Percentiles rank a stretch among this genome's conserved stretches.
Conservation (phyloP, 2,888 invertebrate genomes). For the Odontothrips loti region DNA sequence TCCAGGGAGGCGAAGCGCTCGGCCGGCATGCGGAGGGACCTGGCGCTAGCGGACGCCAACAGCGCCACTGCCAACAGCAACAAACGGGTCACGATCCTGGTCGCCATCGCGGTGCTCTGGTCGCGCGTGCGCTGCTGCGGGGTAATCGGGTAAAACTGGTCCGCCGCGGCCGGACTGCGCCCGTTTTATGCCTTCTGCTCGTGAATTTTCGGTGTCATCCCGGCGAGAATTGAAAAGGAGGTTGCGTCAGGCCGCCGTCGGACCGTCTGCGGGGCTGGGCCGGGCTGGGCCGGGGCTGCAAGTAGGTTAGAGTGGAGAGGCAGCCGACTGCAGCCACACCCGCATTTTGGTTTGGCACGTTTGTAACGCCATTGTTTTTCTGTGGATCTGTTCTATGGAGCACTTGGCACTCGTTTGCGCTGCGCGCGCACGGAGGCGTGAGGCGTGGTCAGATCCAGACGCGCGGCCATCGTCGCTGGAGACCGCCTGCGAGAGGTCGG, state of each 20-base stretch:
- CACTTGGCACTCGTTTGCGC: too few relatives aligned
- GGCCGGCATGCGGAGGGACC: neutral
- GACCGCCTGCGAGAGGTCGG: too few relatives aligned
- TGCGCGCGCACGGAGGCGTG: too few relatives aligned
- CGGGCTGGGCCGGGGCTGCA: neutral
- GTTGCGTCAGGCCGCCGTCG: neutral
- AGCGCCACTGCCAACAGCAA: neutral
- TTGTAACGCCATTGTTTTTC: too few relatives aligned
- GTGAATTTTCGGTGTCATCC: conserved; percentile 3
- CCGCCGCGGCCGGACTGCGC: neutral
- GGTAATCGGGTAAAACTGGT: neutral
- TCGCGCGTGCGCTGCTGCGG: too few relatives aligned
- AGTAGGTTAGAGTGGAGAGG: neutral
- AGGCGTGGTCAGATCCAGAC: too few relatives aligned
- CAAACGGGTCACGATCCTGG: neutral
- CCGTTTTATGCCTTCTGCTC: neutral
- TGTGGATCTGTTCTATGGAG: too few relatives aligned
- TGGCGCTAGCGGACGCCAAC: neutral
- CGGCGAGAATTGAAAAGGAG: neutral
- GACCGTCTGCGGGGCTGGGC: neutral
- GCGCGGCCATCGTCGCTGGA: too few relatives aligned
- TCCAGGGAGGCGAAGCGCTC: neutral
- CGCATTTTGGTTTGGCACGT: too few relatives aligned
- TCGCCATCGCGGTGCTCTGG: too few relatives aligned
- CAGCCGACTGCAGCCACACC: too few relatives aligned